Percentiles rank a stretch among this genome's conserved stretches.
These are phyloP conservation scores for Drosophila pandora DNA, from an alignment of 1,140 invertebrate species.

Conservation along the genomic window DNA sequence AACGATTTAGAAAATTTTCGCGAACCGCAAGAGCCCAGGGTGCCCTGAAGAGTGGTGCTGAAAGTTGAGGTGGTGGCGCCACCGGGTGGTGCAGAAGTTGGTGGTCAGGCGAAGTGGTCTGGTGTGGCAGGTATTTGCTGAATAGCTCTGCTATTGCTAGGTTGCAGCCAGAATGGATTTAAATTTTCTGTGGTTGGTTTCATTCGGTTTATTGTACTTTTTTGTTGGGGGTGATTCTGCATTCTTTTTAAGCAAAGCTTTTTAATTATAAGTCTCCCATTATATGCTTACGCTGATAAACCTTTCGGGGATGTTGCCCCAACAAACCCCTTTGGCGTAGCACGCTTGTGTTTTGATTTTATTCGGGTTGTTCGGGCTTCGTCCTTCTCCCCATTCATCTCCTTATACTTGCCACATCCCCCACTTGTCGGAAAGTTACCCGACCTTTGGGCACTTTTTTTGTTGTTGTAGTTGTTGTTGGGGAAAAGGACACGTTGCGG, in stretches of 20 bases:
- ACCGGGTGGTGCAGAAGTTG: constrained; percentile 14
- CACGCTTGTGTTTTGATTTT: constrained; percentile 61
- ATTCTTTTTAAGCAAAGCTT: constrained; percentile 10
- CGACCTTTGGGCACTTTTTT: constrained; percentile 23
- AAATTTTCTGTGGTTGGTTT: constrained; percentile 32
- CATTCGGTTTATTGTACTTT: constrained; percentile 12
- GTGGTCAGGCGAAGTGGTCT: constrained; percentile 19
- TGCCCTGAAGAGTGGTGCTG: not conserved
- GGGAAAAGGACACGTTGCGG: constrained; percentile 54
- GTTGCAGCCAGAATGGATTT: constrained; percentile 35
- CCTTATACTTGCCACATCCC: not conserved
- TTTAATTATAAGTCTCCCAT: constrained; percentile 49
- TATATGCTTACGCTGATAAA: constrained; percentile 39
- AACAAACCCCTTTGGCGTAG: constrained; percentile 29
- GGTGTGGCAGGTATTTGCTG: constrained; percentile 37
- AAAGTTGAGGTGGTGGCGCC: not conserved
- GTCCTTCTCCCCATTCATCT: constrained; percentile 5
- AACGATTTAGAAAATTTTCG: constrained; percentile 66
- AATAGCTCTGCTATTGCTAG: constrained; percentile 3
- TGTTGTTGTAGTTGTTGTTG: constrained; percentile 8
- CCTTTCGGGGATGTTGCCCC: not conserved
- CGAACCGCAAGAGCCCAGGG: constrained; percentile 16
- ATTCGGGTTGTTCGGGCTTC: constrained; percentile 32
- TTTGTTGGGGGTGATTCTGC: constrained; percentile 4
- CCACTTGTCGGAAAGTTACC: constrained; percentile 21